Evolutionary conservation across 2,113 vertebrate genomes (phyloP).

Genomic region (Apeltes quadracus): DNA sequence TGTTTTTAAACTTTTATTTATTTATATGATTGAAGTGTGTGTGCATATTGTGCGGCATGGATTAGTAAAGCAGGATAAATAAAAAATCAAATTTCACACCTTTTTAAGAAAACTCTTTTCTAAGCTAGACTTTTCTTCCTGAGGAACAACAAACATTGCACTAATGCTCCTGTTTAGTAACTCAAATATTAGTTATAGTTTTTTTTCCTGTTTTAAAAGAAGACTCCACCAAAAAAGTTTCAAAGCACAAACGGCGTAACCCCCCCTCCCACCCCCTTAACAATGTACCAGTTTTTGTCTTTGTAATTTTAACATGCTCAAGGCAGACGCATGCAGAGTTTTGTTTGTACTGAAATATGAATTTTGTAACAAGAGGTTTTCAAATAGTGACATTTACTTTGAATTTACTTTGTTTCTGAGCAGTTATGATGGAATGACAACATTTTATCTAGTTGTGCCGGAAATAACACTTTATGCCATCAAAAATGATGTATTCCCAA

Average conservation of each 20-base stretch:
- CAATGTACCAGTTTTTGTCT: conserved; percentile 39
- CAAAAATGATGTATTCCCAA: neutral
- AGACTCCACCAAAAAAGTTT: conserved; percentile 61
- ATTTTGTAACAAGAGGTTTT: conserved; percentile 47
- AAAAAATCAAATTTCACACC: conserved; percentile 68
- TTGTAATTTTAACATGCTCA: conserved; percentile 39
- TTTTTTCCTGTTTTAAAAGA: conserved; percentile 55
- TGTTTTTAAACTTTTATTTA: neutral
- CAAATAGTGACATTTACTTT: conserved; percentile 51
- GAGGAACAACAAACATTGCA: conserved; percentile 71
- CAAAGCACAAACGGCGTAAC: conserved; percentile 42
- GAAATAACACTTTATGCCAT: too few species aligned
- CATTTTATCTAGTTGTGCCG: too few species aligned
- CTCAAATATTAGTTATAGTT: conserved; percentile 68
- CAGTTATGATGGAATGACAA: neutral
- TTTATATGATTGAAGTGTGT: neutral
- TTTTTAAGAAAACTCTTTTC: conserved; percentile 76
- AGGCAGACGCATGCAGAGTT: conserved; percentile 34
- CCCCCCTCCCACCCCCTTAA: neutral
- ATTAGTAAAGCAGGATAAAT: conserved; percentile 58
- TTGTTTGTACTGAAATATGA: conserved; percentile 15
- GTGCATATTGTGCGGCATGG: conserved; percentile 8
- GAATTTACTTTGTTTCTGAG: conserved; percentile 20
- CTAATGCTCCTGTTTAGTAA: conserved; percentile 69
- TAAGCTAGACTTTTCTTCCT: conserved; percentile 71